phyloP scores from a whole-genome alignment of 2,797 vertebrate species.

The Euthynnus affinis region DNA sequence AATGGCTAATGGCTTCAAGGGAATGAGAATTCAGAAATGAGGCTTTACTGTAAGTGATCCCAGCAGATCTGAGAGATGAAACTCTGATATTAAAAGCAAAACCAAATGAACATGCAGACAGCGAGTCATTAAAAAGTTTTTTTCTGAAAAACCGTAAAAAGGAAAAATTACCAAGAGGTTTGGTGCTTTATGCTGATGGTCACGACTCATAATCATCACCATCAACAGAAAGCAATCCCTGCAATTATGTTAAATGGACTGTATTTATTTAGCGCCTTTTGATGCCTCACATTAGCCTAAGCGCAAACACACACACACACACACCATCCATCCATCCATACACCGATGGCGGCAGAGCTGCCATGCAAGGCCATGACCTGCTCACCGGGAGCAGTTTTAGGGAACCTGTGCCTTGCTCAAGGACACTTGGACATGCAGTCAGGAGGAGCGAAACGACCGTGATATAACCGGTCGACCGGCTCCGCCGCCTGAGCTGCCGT shows the following conservation, averaged over 20 bases:
- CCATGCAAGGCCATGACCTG: slow-evolving; percentile 59
- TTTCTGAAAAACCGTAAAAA: slow-evolving; percentile 4
- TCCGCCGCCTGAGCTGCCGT: slow-evolving; percentile 2
- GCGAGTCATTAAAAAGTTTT: slow-evolving; percentile 14
- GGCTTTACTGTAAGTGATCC: neutral
- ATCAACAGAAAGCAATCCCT: slow-evolving; percentile 35
- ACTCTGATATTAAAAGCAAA: slow-evolving; percentile 12
- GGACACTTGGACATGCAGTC: slow-evolving; percentile 56
- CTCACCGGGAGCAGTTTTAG: slow-evolving; percentile 45
- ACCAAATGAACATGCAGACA: slow-evolving; percentile 21
- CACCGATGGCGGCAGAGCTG: slow-evolving; percentile 36
- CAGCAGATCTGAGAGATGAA: slow-evolving; percentile 16
- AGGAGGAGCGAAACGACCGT: slow-evolving; percentile 2
- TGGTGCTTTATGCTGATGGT: slow-evolving; percentile 40
- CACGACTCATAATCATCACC: slow-evolving; percentile 33
- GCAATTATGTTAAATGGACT: slow-evolving; percentile 44
- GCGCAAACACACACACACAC: slow-evolving; percentile 1
- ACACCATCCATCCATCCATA: slow-evolving; percentile 13
- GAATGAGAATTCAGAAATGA: slow-evolving; percentile 17
- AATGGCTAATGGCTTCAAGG: neutral
- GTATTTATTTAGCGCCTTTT: slow-evolving; percentile 27
- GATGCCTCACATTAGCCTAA: slow-evolving; percentile 21
- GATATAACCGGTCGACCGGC: slow-evolving; percentile 20
- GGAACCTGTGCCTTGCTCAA: slow-evolving; percentile 41
- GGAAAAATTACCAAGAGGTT: slow-evolving; percentile 9